Evolutionary conservation across 2,888 invertebrate species (phyloP).

Genomic region (Lissonota sp.): DNA sequence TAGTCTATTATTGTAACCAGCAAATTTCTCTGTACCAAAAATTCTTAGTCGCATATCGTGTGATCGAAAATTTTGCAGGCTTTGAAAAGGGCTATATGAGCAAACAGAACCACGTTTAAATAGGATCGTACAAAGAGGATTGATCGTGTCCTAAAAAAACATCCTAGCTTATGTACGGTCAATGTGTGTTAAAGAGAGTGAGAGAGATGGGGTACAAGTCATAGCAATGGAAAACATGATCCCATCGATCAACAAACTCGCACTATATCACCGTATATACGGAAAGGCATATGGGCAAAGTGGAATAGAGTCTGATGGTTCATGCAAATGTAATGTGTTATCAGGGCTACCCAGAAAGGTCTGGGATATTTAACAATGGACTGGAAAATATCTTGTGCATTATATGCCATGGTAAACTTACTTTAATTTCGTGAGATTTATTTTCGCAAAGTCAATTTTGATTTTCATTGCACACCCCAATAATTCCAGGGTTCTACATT

Average conservation of each 20-base stretch:
- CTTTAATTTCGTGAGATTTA: conserved; percentile 34
- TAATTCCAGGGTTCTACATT: conserved; percentile 27
- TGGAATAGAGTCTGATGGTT: conserved; percentile 19
- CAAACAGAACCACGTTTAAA: conserved; percentile 36
- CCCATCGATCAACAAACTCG: conserved; percentile 33
- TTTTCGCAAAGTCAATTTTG: conserved; percentile 33
- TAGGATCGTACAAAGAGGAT: conserved; percentile 37
- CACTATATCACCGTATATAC: conserved; percentile 27
- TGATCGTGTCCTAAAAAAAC: conserved; percentile 30
- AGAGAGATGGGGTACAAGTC: conserved; percentile 9
- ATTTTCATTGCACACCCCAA: conserved; percentile 42
- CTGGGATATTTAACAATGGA: conserved; percentile 33
- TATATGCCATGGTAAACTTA: conserved; percentile 33
- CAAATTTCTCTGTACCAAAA: not conserved
- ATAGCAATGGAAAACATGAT: conserved; percentile 36
- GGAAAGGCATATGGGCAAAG: conserved; percentile 1
- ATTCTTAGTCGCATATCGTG: not conserved
- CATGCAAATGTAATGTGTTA: conserved; percentile 54
- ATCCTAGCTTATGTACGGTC: conserved; percentile 16
- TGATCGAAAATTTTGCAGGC: conserved; percentile 32
- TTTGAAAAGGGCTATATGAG: conserved; percentile 1
- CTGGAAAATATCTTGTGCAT: conserved; percentile 16
- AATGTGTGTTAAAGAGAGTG: conserved; percentile 12
- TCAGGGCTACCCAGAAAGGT: conserved; percentile 22
- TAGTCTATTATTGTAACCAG: not conserved